Evolutionary conservation across 2,113 vertebrate genomes (phyloP).

Genomic region (Suncus etruscus): DNA sequence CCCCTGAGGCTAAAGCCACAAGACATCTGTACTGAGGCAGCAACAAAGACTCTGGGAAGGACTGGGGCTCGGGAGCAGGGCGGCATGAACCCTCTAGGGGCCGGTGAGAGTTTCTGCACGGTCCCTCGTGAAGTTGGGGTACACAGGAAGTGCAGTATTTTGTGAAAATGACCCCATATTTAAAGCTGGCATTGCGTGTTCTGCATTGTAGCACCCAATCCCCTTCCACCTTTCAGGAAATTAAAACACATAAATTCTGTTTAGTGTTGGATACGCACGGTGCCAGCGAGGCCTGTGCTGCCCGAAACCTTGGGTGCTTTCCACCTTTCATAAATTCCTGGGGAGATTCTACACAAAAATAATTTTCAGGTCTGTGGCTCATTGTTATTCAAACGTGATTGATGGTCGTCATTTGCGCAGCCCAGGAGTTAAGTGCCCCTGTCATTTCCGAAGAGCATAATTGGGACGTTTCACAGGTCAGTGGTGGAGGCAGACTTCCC

Average conservation of each 20-base stretch:
- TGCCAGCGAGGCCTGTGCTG: constrained; percentile 85
- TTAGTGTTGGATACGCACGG: constrained; percentile 92
- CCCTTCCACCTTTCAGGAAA: constrained; percentile 96
- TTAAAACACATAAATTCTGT: constrained; percentile 99
- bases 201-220: constrained; percentile 95
- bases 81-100: background rate
- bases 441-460: constrained; percentile 95
- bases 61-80: no score
- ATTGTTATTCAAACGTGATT: constrained; percentile 96
- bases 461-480: constrained; percentile 97
- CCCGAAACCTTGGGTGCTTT: constrained; percentile 94
- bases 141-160: constrained; percentile 87
- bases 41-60: background rate
- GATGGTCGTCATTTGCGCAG: constrained; percentile 94
- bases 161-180: constrained; percentile 94
- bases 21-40: background rate
- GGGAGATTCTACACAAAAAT: constrained; percentile 94
- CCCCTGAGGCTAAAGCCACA: no score
- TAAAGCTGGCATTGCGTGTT: constrained; percentile 92
- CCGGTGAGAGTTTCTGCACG: background rate
- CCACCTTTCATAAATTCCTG: constrained; percentile 97
- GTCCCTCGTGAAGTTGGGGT: background rate
- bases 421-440: constrained; percentile 95
- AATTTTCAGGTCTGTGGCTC: constrained; percentile 95
- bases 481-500: constrained; percentile 93